Percentiles rank a stretch among this genome's conserved stretches.
Conservation (phyloP, 2,888 invertebrate species). For the Andrena bucephala region DNA sequence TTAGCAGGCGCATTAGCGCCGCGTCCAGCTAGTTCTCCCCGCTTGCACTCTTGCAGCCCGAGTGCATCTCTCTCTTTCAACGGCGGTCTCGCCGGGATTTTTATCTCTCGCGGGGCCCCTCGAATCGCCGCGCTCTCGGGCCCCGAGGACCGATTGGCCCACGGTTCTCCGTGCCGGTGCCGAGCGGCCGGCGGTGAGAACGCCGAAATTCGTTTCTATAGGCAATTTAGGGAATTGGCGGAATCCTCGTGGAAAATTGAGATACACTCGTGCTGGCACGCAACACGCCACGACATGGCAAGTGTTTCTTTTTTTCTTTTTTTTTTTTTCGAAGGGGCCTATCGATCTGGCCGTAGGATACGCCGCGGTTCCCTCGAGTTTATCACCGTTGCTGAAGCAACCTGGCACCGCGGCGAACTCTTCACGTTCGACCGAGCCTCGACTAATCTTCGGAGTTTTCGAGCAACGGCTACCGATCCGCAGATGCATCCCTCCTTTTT, state of each 20-base stretch:
- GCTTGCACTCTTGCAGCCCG: slow-evolving; percentile 21
- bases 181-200: background rate
- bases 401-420: no score
- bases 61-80: slow-evolving; percentile 46
- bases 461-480: background rate
- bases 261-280: slow-evolving; percentile 29
- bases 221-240: background rate
- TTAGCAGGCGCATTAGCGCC: slow-evolving; percentile 77
- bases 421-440: background rate
- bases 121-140: slow-evolving; percentile 28
- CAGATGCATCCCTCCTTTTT: background rate
- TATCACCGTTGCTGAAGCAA: background rate
- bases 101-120: slow-evolving; percentile 32
- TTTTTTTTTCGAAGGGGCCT: background rate
- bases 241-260: slow-evolving; percentile 15
- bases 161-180: slow-evolving; percentile 19
- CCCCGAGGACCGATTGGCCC: slow-evolving; percentile 15
- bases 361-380: background rate
- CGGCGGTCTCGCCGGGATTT: slow-evolving; percentile 40
- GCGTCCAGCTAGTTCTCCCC: slow-evolving; percentile 72
- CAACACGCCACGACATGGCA: background rate
- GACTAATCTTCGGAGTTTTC: slow-evolving; percentile 11
- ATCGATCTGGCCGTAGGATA: background rate
- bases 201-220: background rate
- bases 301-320: background rate